These are phyloP conservation scores for Axinella damicornis DNA, from an alignment of 37 sponge, comb jelly and placozoan genomes.

Conservation along the genomic window DNA sequence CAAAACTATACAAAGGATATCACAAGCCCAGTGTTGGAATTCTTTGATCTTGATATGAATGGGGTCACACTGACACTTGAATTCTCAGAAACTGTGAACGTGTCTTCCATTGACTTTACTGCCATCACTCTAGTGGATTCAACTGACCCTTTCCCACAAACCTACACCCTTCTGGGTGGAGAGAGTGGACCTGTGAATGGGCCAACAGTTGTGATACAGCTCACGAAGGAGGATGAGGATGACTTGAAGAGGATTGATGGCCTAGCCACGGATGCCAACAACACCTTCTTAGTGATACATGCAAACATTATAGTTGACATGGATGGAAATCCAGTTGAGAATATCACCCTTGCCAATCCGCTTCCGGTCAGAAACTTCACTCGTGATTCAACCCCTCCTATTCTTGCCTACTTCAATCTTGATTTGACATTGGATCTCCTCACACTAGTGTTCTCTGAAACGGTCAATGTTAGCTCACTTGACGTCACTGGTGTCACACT, in stretches of 20 bases:
- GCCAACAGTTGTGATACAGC: constrained; percentile 44
- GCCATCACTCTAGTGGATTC: constrained; percentile 70
- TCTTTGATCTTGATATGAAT: constrained; percentile 86
- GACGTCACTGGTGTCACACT: constrained; percentile 59
- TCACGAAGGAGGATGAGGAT: constrained; percentile 74
- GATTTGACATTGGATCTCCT: constrained; percentile 68
- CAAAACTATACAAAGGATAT: constrained; percentile 62
- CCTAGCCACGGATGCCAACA: constrained; percentile 65
- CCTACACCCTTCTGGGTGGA: constrained; percentile 48
- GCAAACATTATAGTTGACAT: constrained; percentile 74
- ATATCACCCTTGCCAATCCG: constrained; percentile 19
- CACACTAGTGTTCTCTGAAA: constrained; percentile 73
- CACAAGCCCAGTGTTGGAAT: constrained; percentile 56
- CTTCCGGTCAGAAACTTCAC: constrained; percentile 57
- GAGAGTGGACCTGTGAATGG: constrained; percentile 38
- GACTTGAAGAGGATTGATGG: constrained; percentile 76
- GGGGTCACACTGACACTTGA: constrained; percentile 58
- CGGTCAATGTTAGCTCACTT: constrained; percentile 76
- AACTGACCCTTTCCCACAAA: not conserved
- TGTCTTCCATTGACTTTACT: constrained; percentile 71
- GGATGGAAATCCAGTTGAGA: constrained; percentile 68
- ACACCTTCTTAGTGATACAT: constrained; percentile 70
- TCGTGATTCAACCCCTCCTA: constrained; percentile 70
- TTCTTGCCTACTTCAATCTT: constrained; percentile 61
- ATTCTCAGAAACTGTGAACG: constrained; percentile 90